Conservation (phyloP, 1,140 invertebrate species). For the Bombus waltoni region DNA sequence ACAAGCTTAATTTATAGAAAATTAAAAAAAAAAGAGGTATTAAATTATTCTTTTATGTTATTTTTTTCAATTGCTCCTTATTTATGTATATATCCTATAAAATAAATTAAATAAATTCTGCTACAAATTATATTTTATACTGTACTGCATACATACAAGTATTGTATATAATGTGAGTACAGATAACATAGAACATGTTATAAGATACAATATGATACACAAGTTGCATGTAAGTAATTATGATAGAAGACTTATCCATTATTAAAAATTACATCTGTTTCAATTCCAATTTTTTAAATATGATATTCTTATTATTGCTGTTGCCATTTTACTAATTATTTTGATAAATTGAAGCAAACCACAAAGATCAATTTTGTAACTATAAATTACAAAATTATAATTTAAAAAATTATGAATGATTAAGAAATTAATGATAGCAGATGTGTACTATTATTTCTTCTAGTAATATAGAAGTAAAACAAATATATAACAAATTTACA, state of each 20-base stretch:
- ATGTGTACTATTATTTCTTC: too few species aligned
- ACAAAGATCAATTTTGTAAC: neutral
- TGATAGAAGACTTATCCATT: too few species aligned
- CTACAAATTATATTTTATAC: neutral
- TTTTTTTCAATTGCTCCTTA: conserved; percentile 1
- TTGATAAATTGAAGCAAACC: neutral
- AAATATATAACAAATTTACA: neutral
- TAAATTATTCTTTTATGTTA: conserved; percentile 1
- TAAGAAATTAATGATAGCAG: neutral
- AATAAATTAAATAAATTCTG: conserved; percentile 13
- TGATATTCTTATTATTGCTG: neutral
- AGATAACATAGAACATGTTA: too few species aligned
- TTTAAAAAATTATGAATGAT: neutral
- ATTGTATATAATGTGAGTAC: too few species aligned
- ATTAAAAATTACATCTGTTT: too few species aligned
- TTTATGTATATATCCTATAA: conserved; percentile 3
- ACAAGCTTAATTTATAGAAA: neutral
- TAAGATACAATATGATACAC: too few species aligned
- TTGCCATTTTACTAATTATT: neutral
- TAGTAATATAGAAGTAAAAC: too few species aligned
- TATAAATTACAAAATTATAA: neutral
- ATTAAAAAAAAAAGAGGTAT: neutral
- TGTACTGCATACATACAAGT: too few species aligned
- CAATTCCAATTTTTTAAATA: too few species aligned
- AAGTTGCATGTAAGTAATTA: too few species aligned